phyloP scores from a whole-genome alignment of 2,797 vertebrate species.

The Gastrophryne carolinensis region DNA sequence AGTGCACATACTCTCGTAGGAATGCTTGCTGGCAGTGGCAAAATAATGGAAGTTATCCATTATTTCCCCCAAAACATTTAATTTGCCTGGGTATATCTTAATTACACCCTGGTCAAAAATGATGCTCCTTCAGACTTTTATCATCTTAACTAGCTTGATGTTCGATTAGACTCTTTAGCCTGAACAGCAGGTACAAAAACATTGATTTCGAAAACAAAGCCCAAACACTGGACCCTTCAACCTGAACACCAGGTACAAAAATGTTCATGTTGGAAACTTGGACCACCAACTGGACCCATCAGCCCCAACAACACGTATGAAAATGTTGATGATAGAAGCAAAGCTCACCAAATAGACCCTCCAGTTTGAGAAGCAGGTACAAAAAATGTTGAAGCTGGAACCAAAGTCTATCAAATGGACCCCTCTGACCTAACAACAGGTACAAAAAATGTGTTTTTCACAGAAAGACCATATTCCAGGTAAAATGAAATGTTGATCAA shows the following conservation, averaged over 20 bases:
- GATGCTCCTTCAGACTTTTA: neutral
- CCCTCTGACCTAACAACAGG: neutral
- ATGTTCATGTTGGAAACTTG: neutral
- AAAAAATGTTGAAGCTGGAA: neutral
- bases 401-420: neutral
- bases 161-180: neutral
- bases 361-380: neutral
- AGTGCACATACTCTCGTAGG: neutral
- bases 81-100: neutral
- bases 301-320: too few species aligned
- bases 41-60: neutral
- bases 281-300: too few species aligned
- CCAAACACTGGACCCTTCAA: neutral
- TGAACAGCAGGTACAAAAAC: slow-evolving; percentile 3
- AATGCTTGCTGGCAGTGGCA: neutral
- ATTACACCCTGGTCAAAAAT: neutral
- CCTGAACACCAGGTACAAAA: slow-evolving; percentile 2
- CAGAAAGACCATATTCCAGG: neutral
- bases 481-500: neutral
- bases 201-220: neutral
- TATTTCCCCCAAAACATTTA: neutral
- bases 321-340: neutral
- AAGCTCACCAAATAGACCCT: neutral
- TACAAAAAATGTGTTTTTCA: slow-evolving; percentile 2
- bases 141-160: neutral